Base-by-base conservation (phyloP, 2,113 vertebrate genomes). In the Ascaphus truei region DNA sequence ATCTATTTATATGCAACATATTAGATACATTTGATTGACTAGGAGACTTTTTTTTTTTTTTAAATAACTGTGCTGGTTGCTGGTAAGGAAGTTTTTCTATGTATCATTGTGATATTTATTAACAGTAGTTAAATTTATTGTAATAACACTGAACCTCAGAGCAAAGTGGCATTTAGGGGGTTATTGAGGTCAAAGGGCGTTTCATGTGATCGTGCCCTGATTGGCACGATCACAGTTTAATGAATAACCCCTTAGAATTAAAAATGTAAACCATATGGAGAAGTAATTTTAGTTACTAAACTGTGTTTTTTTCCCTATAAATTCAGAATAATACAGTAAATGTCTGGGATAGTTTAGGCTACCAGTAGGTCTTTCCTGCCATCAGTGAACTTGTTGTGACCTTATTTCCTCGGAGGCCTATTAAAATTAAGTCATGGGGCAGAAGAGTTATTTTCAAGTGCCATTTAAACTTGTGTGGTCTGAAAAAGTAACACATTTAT, bases 381-480 rank as follows among this genome's bases (percentile, higher is more conserved):
- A 91, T 83, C 81, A 59, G 80, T 99, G 94, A 98, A 98, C 96
- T 95, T 83, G 29, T 50, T 16, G 72, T 88, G 94, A 98, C 94
- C 93, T 91, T 79, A 72, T 84, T 90, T 91, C 94, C 93, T 83
- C 33, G 58, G 93, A 93, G 94, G 85, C 89, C 77, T 88, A 89
- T 95, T 95, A 86, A 89, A 90, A 90, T 80, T 82, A 90, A 95
- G 92, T 93, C 92, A 90, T 92, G 95, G 93, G 94, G 92, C 93
- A 95, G 83, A 78, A 83, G 90, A 93, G 92, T 92, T 91, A 93
- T 93, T 94, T 94, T 91, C 90, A 89, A 88, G 77, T 91, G 82
- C 85, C 72, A 83, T 80, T 89, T 89, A 85, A 89, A 87, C 92
- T 88, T 98, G 95, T 97, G 96, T 98, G 95, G 95, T 98, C 95